Evolutionary conservation across 2,797 vertebrate genomes (phyloP), one percentile per base, ranked within the genome.

Genomic region (Gambusia yucatana): DNA sequence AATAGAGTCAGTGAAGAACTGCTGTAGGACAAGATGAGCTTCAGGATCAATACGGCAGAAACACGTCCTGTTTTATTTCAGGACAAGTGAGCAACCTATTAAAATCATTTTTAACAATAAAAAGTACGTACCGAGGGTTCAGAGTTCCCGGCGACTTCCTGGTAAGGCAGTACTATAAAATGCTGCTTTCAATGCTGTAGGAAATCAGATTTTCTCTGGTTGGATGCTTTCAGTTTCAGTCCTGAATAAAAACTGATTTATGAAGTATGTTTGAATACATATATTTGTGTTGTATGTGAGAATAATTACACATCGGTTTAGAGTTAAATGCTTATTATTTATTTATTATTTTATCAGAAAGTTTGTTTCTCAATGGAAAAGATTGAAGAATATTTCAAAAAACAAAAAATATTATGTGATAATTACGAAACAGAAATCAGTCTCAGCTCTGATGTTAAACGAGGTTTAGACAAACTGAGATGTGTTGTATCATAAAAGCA

Each of bases 171-270:
- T 4, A 11, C 10, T 39, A 1, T 0, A 11, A 6, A 0, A 44
- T 70, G 92, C 0, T 86, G 71, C 87, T 1, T 93, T 93, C 76
- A 87, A 0, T 0, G 0, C 30, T 47, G 16, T 88, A 46, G 86
- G 86, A 86, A 84, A 79, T 73, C 2, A 57, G 22, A 13, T 6
- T n/a, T 43, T n/a, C 39, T 69, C 22, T 14, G 4, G 22, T n/a
- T 6, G 25, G 20, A 4, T n/a, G 3, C 39, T 22, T 67, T 22
- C 17, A 22, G 6, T 39, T 17, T 65, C 33, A 44, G 43, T 11
- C 10, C 43, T 44, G 10, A 41, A 41, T 41, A 41, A 1, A 41
- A 41, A 41, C 39, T 41, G 39, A 39, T 39, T 39, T 39, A 1
- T 39, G 6, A 39, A 39, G 39, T 39, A 1, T 39, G 39, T 39